Evolutionary conservation across 2,113 vertebrate species (phyloP).

Genomic region (Paralichthys olivaceus): DNA sequence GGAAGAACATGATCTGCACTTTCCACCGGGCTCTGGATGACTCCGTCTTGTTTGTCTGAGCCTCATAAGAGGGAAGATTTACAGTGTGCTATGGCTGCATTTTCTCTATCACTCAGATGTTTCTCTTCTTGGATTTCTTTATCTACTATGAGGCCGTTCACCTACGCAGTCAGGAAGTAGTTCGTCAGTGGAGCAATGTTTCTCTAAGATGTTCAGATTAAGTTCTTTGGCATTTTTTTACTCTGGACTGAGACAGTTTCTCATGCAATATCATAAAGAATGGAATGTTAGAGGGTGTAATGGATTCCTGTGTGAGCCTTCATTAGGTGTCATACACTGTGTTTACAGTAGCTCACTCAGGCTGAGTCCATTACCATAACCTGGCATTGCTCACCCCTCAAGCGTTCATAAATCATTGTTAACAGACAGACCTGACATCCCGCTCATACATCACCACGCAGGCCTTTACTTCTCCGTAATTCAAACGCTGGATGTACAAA

Average conservation of each 20-base stretch:
- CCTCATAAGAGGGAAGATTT: constrained; percentile 9
- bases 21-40: constrained; percentile 25
- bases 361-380: constrained; percentile 66
- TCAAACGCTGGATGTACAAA: constrained; percentile 72
- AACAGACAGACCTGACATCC: constrained; percentile 76
- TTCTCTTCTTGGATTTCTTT: constrained; percentile 17
- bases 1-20: constrained; percentile 59
- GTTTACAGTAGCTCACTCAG: constrained; percentile 73
- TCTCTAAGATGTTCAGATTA: constrained; percentile 37
- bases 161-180: constrained; percentile 23
- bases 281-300: constrained; percentile 71
- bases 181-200: constrained; percentile 13
- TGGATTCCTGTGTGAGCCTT: constrained; percentile 67
- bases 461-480: constrained; percentile 66
- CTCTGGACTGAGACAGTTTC: constrained; percentile 46
- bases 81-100: constrained; percentile 1
- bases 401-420: constrained; percentile 81
- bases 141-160: neutral
- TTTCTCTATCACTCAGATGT: constrained; percentile 7
- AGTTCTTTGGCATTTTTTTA: constrained; percentile 40
- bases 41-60: constrained; percentile 25
- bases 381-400: constrained; percentile 46
- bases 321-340: constrained; percentile 67
- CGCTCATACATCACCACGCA: constrained; percentile 73
- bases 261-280: constrained; percentile 45